These are phyloP conservation scores for Nothura maculosa DNA, from an alignment of 2,797 vertebrate genomes.

Conservation along the genomic window DNA sequence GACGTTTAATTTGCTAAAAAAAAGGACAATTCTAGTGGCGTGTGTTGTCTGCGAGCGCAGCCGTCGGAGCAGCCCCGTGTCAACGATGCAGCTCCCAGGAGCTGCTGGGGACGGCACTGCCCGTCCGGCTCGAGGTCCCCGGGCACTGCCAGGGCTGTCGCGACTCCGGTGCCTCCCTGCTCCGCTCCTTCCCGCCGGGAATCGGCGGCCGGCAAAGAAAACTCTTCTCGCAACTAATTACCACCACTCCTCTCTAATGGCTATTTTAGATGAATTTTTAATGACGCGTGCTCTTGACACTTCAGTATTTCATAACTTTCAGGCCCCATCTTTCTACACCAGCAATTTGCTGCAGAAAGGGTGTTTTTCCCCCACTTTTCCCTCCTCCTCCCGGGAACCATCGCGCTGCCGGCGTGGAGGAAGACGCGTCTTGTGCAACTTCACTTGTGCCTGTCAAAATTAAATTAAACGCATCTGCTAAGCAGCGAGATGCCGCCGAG, in stretches of 20 bases:
- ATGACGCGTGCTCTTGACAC: conserved; percentile 38
- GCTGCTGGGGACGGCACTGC: no score
- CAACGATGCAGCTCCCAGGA: no score
- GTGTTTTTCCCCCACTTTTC: background rate
- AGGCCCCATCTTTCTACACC: background rate
- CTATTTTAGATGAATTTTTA: conserved; percentile 75
- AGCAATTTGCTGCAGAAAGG: conserved; percentile 18
- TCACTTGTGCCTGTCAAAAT: conserved; percentile 36
- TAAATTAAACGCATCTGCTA: conserved; percentile 51
- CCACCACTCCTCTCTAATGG: conserved; percentile 57
- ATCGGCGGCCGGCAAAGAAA: conserved; percentile 57
- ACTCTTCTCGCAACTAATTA: conserved; percentile 74
- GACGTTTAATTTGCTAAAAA: background rate
- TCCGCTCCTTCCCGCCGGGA: conserved; percentile 62
- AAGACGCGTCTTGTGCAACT: conserved; percentile 20
- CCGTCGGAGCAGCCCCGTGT: no score
- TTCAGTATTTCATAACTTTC: conserved; percentile 42
- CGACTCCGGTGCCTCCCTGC: background rate
- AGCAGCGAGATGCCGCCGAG: conserved; percentile 35
- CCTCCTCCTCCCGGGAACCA: background rate
- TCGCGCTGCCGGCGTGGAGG: conserved; percentile 32
- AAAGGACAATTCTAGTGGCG: accelerated
- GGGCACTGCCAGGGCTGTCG: background rate
- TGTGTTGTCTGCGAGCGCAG: no score
- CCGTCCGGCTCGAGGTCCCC: no score